A percentile compares a stretch with the other conserved stretches of the same genome.
Evolutionary conservation across 2,888 invertebrate species (phyloP).

Genomic region (Erpobdella octoculata): DNA sequence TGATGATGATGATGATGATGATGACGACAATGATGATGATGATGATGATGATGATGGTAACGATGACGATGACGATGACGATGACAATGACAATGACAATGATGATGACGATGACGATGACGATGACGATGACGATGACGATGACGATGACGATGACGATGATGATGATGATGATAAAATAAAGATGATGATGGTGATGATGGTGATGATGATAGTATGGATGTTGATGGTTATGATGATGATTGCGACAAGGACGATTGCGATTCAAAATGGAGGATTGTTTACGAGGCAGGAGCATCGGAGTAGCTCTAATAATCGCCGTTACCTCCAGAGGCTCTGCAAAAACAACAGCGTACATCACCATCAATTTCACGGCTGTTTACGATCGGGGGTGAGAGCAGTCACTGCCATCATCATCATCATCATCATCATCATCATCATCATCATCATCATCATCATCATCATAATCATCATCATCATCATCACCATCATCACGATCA

Average conservation of each 20-base stretch:
- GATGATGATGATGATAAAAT: constrained; percentile 12
- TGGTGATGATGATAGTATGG: background rate
- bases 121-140: constrained; percentile 13
- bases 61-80: constrained; percentile 30
- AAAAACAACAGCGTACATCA: too few species aligned
- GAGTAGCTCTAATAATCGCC: too few species aligned
- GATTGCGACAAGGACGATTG: too few species aligned
- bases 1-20: constrained; percentile 26
- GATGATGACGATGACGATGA: constrained; percentile 16
- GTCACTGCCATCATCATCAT: constrained; percentile 25
- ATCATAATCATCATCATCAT: constrained; percentile 23
- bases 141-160: constrained; percentile 3
- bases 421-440: constrained; percentile 25
- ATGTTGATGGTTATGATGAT: background rate
- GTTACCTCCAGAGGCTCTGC: too few species aligned
- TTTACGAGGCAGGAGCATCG: too few species aligned
- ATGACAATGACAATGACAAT: constrained; percentile 27
- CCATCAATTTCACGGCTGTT: too few species aligned
- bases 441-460: constrained; percentile 27
- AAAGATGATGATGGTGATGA: background rate
- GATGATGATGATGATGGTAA: constrained; percentile 30
- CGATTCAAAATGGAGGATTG: too few species aligned
- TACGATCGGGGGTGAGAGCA: too few species aligned
- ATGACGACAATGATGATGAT: constrained; percentile 28
- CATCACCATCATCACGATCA: constrained; percentile 20